Conservation (phyloP, 2,797 vertebrate genomes). For the Aratinga solstitialis region DNA sequence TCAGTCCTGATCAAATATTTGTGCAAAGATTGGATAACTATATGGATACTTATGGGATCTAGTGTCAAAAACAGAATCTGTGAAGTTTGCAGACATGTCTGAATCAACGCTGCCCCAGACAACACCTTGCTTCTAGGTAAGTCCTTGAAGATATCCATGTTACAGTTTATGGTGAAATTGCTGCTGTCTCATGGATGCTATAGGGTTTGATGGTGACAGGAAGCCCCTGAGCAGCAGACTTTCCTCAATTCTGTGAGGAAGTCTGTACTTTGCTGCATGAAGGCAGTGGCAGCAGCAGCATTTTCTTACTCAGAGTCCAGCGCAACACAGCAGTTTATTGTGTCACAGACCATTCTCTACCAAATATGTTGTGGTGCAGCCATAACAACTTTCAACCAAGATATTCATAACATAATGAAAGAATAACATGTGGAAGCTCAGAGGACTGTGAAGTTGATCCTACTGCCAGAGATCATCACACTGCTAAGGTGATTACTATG, state of each 20-base stretch:
- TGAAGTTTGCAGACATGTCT: constrained; percentile 30
- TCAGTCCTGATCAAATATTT: constrained; percentile 42
- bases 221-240: background rate
- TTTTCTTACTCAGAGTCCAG: constrained; percentile 48
- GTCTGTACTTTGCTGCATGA: constrained; percentile 81
- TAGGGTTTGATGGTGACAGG: background rate
- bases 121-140: background rate
- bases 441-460: constrained; percentile 82
- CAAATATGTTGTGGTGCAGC: background rate
- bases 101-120: background rate
- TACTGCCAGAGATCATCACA: constrained; percentile 42
- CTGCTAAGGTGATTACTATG: constrained; percentile 32
- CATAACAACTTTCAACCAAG: constrained; percentile 24
- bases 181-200: background rate
- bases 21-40: constrained; percentile 23
- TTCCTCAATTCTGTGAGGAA: constrained; percentile 82
- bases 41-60: constrained; percentile 2
- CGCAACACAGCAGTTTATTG: background rate
- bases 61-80: constrained; percentile 1
- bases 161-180: constrained; percentile 46
- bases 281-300: constrained; percentile 71
- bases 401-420: constrained; percentile 56
- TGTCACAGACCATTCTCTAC: background rate
- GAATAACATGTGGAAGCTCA: constrained; percentile 21
- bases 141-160: constrained; percentile 11